phyloP scores from a whole-genome alignment of 2,888 invertebrate genomes.

The Orthosia cruda region DNA sequence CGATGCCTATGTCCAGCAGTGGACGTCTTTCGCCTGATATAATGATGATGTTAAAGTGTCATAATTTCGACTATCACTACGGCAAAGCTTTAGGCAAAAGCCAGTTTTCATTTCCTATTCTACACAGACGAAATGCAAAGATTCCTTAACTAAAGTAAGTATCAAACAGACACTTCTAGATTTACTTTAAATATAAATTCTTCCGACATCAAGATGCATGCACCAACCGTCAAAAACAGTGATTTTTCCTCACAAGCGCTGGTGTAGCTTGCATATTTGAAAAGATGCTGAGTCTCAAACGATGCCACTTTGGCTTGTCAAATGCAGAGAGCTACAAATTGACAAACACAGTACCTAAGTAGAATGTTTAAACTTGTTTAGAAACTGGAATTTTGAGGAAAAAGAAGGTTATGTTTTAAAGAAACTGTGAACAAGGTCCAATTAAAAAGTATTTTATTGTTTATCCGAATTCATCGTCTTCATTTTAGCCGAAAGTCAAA shows the following conservation, averaged over 20 bases:
- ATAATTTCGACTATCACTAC: no score
- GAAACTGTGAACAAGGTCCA: not conserved
- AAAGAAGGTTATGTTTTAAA: not conserved
- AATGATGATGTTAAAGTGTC: no score
- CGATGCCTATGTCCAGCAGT: no score
- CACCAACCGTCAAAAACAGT: constrained; percentile 8
- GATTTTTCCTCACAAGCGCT: constrained; percentile 9
- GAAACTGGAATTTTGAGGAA: not conserved
- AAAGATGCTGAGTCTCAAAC: constrained; percentile 19
- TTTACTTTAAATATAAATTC: not conserved
- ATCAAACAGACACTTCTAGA: not conserved
- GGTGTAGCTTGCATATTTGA: constrained; percentile 46
- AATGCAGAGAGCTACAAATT: constrained; percentile 21
- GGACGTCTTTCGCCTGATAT: no score
- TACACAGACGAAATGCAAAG: not conserved
- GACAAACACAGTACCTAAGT: constrained; percentile 19
- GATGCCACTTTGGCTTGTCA: constrained; percentile 41
- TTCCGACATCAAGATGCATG: constrained; percentile 2
- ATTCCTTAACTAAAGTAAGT: not conserved
- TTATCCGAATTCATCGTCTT: no score
- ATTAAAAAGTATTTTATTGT: no score
- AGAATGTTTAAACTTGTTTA: constrained; percentile 2
- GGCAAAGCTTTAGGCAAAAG: no score
- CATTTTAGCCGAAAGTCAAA: no score
- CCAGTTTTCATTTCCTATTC: no score